Base-by-base conservation (phyloP, 2,113 vertebrate genomes). In the Sturnira hondurensis region DNA sequence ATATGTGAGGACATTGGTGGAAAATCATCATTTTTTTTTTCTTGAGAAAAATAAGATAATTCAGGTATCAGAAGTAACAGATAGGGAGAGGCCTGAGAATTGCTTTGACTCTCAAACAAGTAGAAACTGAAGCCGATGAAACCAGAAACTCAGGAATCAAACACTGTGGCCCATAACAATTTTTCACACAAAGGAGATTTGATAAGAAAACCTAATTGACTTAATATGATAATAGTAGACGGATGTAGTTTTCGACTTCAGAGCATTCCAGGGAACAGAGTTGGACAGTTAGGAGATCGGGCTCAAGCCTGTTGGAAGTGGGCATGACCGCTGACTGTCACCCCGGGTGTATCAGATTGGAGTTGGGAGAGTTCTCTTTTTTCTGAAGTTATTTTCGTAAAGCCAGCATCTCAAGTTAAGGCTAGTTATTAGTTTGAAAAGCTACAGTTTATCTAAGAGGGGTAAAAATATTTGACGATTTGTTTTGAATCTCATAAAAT, bases 151-250 rank as follows among this genome's bases (percentile, higher is more conserved):
- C 61, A 61, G 97, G 96, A 95, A 96, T 65, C 95, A 73, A 97
- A 96, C 94, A 94, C 47, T 68, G 36, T 78, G 61, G 94, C 87
- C 45, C 28, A 3, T n/a, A 54, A 70, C 81, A 93, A 88, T 97
- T 97, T 97, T 98, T 98, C 93, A 87, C 92, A 97, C 96, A 97
- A 96, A 97, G 89, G 84, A 84, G 41, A 56, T 84, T 73, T 67
- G 97, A 96, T 97, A 97, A 97, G 95, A 89, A 96, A 89, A 85
- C 85, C 96, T 97, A 96, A 97, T 95, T 97, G 97, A 58, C 65
- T 50, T 96, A 93, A 86, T 94, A 52, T 91, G 93, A 89, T 97
- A 89, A 96, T 76, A 93, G 77, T 67, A 74, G 95, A 54, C 88
- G 90, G 97, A 97, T 92, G 88, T 78, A 96, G 86, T 93, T 97